Evolutionary conservation across 92 coral and sea anemone species (phyloP).

Genomic region (Actinostola sp.): DNA sequence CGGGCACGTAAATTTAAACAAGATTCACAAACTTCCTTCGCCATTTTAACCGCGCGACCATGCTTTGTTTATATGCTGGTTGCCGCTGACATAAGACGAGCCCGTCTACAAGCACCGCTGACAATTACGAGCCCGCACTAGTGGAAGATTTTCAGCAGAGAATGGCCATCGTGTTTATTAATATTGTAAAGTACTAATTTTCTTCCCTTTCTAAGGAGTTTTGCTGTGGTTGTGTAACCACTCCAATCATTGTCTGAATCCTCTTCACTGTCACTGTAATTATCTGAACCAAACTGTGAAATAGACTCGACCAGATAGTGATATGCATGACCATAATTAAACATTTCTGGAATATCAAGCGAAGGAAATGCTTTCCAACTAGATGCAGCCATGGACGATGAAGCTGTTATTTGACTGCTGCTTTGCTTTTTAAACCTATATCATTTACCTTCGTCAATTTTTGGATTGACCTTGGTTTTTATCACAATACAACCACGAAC

Average conservation of each 20-base stretch:
- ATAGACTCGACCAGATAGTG: background rate
- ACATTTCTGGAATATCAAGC: constrained; percentile 35
- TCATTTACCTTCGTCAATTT: constrained; percentile 41
- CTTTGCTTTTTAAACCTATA: constrained; percentile 30
- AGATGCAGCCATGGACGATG: constrained; percentile 6
- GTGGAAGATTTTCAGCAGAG: too few species aligned
- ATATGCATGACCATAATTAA: constrained; percentile 29
- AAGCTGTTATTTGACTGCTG: constrained; percentile 1
- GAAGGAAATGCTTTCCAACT: constrained; percentile 35
- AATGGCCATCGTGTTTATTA: too few species aligned
- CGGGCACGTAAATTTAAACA: too few species aligned
- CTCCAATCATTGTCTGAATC: background rate
- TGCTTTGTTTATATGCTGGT: too few species aligned
- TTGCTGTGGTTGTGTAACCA: background rate
- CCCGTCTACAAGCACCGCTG: too few species aligned
- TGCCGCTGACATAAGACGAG: too few species aligned
- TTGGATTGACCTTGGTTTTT: constrained; percentile 24
- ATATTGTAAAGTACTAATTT: too few species aligned
- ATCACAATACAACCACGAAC: constrained; percentile 46
- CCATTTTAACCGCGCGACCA: too few species aligned
- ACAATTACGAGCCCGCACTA: too few species aligned
- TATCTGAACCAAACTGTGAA: background rate
- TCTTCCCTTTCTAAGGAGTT: background rate
- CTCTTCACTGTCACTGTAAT: background rate
- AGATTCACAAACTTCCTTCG: too few species aligned